Conservation (phyloP, 2,113 vertebrate genomes). For the Ellobius talpinus region DNA sequence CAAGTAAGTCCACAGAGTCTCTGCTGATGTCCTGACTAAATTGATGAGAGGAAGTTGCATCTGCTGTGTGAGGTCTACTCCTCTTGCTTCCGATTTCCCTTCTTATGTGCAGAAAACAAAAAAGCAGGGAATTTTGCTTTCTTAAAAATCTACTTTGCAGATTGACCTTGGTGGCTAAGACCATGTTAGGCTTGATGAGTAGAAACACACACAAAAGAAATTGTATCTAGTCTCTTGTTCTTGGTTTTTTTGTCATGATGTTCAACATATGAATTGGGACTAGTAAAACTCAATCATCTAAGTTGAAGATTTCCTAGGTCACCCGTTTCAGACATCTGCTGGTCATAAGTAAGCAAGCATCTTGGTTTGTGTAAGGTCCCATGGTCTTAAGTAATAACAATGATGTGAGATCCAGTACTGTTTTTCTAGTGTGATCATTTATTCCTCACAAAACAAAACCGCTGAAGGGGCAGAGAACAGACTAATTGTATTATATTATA, state of each 20-base stretch:
- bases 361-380: neutral
- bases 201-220: neutral
- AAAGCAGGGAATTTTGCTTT: neutral
- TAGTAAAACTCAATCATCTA: neutral
- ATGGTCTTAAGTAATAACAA: neutral
- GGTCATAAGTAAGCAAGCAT: neutral
- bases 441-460: neutral
- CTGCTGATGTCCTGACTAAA: neutral
- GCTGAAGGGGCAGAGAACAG: neutral
- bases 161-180: neutral
- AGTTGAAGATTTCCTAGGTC: neutral
- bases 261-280: neutral
- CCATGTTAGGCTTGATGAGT: neutral
- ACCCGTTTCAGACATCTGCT: neutral
- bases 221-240: neutral
- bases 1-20: neutral
- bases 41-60: neutral
- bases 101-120: neutral
- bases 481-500: neutral
- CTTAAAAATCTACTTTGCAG: neutral
- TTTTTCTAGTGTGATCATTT: neutral
- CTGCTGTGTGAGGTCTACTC: neutral
- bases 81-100: neutral
- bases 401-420: neutral
- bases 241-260: neutral